Evolutionary conservation across 2,113 vertebrate genomes (phyloP).

Genomic region (Indicator maculatus): DNA sequence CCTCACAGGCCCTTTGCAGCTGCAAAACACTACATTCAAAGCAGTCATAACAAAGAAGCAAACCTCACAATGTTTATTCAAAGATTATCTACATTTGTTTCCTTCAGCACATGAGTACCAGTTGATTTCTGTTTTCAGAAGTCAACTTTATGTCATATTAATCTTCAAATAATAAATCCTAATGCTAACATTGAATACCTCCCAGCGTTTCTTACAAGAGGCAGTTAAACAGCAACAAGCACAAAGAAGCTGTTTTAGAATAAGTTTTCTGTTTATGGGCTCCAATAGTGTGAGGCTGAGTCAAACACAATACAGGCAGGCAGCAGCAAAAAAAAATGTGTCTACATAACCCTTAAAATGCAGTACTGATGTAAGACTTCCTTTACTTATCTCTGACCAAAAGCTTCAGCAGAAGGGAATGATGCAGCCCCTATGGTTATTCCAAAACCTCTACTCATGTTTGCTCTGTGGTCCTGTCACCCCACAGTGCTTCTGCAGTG

Average conservation of each 20-base stretch:
- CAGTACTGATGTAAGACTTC: neutral
- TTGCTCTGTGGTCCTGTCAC: neutral
- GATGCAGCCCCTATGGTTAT: neutral
- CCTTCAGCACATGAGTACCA: neutral
- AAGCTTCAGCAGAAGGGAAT: neutral
- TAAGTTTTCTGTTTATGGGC: slow-evolving; percentile 16
- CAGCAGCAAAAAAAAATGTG: neutral
- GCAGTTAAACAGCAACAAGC: neutral
- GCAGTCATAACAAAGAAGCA: neutral
- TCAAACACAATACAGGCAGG: neutral
- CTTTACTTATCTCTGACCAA: neutral
- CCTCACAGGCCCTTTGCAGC: neutral
- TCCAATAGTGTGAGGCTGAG: neutral
- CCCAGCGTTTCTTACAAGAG: neutral
- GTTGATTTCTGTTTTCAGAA: slow-evolving; percentile 8
- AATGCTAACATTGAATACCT: slow-evolving; percentile 4
- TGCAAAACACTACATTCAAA: neutral
- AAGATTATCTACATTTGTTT: neutral
- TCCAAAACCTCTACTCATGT: neutral
- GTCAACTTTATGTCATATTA: slow-evolving; percentile 11
- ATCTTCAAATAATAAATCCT: slow-evolving; percentile 39
- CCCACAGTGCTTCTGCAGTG: neutral
- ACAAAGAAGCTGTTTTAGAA: neutral
- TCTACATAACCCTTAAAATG: neutral
- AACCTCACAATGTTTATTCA: neutral